phyloP scores from a whole-genome alignment of 64 coral and sea anemone genomes.

The Actinia tenebrosa region DNA sequence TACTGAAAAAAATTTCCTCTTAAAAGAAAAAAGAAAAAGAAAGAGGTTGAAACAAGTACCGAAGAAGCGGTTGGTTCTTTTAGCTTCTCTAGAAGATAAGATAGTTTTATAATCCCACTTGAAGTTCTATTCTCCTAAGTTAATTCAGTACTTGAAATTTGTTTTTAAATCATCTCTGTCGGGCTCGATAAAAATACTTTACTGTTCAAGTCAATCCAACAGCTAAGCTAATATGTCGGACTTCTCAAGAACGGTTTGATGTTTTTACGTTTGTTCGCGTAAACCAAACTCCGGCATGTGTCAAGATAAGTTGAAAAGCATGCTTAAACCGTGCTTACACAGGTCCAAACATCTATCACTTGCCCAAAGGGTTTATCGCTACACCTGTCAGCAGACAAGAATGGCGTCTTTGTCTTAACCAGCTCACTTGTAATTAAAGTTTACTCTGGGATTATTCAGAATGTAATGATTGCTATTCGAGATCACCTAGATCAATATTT shows the following conservation, averaged over 20 bases:
- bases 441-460: neutral
- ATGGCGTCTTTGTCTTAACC: neutral
- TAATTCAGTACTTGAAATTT: neutral
- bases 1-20: no score
- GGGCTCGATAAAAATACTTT: neutral
- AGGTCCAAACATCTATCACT: neutral
- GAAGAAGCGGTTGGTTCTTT: neutral
- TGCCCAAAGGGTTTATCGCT: neutral
- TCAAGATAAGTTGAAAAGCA: slow-evolving; percentile 11
- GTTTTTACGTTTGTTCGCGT: neutral
- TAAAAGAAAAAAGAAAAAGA: no score
- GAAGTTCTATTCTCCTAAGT: neutral
- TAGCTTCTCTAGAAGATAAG: neutral
- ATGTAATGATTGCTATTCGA: slow-evolving; percentile 7
- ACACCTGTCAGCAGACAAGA: neutral
- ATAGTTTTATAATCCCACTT: neutral
- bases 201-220: neutral
- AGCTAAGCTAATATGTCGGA: slow-evolving; percentile 3
- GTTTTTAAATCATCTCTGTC: neutral
- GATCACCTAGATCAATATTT: slow-evolving; percentile 8
- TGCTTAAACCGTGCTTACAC: slow-evolving; percentile 12
- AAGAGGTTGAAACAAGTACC: neutral
- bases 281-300: slow-evolving; percentile 14
- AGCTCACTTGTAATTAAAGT: slow-evolving; percentile 5
- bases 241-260: neutral